Evolutionary conservation across 2,888 invertebrate genomes (phyloP), one percentile per base, ranked within the genome.

Genomic region (Trichacis sp.): DNA sequence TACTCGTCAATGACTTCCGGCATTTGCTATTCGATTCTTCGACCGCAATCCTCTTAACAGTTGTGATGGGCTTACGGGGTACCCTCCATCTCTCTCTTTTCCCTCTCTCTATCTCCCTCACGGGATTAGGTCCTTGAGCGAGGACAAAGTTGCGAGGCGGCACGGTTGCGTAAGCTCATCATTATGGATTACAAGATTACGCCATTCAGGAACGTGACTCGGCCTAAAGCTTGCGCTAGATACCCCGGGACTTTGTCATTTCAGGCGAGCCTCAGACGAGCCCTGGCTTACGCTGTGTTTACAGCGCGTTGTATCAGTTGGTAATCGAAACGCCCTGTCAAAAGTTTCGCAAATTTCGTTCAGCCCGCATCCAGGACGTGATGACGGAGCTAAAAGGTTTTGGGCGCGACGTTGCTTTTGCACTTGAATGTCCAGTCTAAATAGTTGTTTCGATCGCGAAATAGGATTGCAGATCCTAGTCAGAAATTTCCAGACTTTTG

Each of bases 281-380:
- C 29, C 24, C 24, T 46, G 46, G 46, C 46, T 46, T 24, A 46
- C 46, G 46, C 24, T 46, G 24, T 12, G 24, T 46, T 24, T 24
- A 29, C 46, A 46, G 29, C 59, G 53, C 63, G 54, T 24, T 63
- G 67, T 63, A 63, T 67, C 66, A 59, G 66, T 47, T 59, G 58
- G 56, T 38, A 51, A 62, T 52, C 46, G 18, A 54, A 58, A 60
- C 53, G 42, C 60, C 58, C 12, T 60, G 65, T 52, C 64, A 53
- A 58, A 64, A 60, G 64, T 64, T 49, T 1, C 46, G 24, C 12
- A n/a, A 46, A 46, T 46, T 24, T 20, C 24, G 29, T 5, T 29
- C n/a, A 29, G 29, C 24, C 24, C 11, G 5, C 5, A 12, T 29
- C 20, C 24, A 14, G 24, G n/a, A 43, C 24, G 14, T 24, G 24